Percentiles rank a stretch among this genome's conserved stretches.
These are phyloP conservation scores for Malurus melanocephalus DNA, from an alignment of 2,113 vertebrate genomes.

Conservation along the genomic window DNA sequence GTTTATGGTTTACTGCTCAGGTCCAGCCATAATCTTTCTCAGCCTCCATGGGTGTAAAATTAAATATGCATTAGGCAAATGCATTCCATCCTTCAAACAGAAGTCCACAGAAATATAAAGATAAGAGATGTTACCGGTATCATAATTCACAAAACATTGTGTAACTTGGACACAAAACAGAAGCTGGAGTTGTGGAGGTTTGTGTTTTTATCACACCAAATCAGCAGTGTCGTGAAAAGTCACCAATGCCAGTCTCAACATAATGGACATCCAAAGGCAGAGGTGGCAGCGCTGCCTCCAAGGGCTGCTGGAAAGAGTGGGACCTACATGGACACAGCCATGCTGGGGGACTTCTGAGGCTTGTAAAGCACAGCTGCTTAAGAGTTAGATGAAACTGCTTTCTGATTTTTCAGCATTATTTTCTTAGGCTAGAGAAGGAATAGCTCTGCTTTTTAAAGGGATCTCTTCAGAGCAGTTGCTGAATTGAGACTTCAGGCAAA, in stretches of 20 bases:
- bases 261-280: background rate
- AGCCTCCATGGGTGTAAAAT: background rate
- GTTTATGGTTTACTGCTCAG: background rate
- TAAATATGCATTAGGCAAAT: background rate
- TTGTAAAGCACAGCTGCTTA: background rate
- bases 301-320: background rate
- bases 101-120: background rate
- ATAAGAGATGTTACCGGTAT: background rate
- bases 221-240: background rate
- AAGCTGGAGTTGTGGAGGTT: background rate
- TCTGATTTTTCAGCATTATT: background rate
- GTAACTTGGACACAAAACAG: background rate
- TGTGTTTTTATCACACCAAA: background rate
- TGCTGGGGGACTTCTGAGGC: background rate
- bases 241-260: background rate
- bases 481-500: background rate
- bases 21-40: background rate
- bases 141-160: background rate
- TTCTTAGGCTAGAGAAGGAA: background rate
- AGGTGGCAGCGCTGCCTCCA: background rate
- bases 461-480: background rate
- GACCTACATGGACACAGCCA: background rate
- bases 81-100: background rate
- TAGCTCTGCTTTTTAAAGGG: background rate
- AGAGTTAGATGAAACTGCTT: background rate